Percentiles rank a stretch among this genome's conserved stretches.
These are phyloP conservation scores for Tinamus major DNA, from an alignment of 2,797 vertebrate genomes.

Conservation along the genomic window DNA sequence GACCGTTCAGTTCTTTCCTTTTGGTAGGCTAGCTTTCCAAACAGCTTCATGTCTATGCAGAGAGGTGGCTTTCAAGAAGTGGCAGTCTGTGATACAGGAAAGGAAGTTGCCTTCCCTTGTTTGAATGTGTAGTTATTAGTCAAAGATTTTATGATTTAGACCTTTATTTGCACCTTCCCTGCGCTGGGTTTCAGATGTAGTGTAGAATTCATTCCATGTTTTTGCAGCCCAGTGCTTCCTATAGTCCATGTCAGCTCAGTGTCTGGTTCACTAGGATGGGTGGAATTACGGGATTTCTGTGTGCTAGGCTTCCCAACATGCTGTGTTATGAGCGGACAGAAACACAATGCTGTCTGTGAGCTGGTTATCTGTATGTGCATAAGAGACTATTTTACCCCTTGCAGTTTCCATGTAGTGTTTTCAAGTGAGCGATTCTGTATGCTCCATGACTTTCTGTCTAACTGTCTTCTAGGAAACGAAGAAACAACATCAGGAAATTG, in stretches of 20 bases:
- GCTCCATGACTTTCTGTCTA: neutral
- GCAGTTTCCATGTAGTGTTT: neutral
- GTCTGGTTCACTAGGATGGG: neutral
- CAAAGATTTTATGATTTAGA: neutral
- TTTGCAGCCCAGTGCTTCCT: neutral
- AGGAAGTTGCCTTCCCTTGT: neutral
- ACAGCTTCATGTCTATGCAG: neutral
- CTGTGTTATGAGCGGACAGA: neutral
- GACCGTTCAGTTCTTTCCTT: neutral
- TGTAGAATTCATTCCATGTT: neutral
- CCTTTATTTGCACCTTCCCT: neutral
- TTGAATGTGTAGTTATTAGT: neutral
- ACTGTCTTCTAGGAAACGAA: constrained; percentile 88
- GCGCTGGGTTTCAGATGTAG: neutral
- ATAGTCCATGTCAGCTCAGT: neutral
- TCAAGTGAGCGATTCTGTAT: neutral
- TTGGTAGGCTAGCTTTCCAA: neutral
- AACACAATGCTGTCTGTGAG: neutral
- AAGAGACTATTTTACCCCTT: neutral
- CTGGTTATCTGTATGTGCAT: neutral
- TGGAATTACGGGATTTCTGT: neutral
- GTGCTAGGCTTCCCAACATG: neutral
- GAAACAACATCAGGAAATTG: constrained; percentile 94
- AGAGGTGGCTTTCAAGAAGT: neutral
- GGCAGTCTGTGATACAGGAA: neutral